A percentile compares a stretch with the other conserved stretches of the same genome.
phyloP scores from a whole-genome alignment of 1,140 invertebrate species.

The Calycopis cecrops region DNA sequence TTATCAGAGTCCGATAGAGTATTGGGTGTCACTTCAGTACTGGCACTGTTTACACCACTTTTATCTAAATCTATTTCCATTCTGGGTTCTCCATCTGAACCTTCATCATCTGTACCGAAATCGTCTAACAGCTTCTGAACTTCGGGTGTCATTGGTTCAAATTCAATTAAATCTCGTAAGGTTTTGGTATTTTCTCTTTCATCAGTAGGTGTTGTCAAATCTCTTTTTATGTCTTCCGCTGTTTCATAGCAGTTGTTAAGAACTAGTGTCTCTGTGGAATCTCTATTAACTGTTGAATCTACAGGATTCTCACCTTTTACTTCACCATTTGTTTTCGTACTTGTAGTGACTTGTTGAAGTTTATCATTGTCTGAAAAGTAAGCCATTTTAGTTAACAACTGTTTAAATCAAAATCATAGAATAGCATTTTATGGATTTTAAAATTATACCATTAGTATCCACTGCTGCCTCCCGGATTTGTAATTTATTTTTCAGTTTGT shows the following conservation, averaged over 20 bases:
- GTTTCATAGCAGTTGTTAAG: conserved; percentile 49
- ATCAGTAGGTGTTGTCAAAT: conserved; percentile 31
- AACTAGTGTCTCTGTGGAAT: conserved; percentile 55
- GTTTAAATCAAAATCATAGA: neutral
- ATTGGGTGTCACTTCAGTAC: conserved; percentile 11
- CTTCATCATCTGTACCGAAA: conserved; percentile 48
- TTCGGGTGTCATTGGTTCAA: conserved; percentile 49
- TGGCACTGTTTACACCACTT: conserved; percentile 7
- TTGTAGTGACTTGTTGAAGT: conserved; percentile 33
- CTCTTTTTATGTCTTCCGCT: conserved; percentile 46
- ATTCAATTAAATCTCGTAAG: conserved; percentile 47
- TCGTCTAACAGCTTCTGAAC: conserved; percentile 52
- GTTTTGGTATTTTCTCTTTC: conserved; percentile 32
- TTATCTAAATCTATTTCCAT: conserved; percentile 42
- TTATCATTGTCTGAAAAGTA: neutral
- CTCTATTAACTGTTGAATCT: conserved; percentile 41
- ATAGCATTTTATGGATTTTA: neutral
- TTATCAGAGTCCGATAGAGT: conserved; percentile 25
- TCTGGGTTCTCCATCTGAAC: conserved; percentile 34
- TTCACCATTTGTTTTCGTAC: conserved; percentile 33
- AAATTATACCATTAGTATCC: conserved; percentile 22
- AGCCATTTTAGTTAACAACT: neutral
- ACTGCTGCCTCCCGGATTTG: conserved; percentile 34
- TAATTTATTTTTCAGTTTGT: conserved; percentile 45
- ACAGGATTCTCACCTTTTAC: conserved; percentile 48